Evolutionary conservation across 2,888 invertebrate genomes (phyloP).

Genomic region (Drepana falcataria): DNA sequence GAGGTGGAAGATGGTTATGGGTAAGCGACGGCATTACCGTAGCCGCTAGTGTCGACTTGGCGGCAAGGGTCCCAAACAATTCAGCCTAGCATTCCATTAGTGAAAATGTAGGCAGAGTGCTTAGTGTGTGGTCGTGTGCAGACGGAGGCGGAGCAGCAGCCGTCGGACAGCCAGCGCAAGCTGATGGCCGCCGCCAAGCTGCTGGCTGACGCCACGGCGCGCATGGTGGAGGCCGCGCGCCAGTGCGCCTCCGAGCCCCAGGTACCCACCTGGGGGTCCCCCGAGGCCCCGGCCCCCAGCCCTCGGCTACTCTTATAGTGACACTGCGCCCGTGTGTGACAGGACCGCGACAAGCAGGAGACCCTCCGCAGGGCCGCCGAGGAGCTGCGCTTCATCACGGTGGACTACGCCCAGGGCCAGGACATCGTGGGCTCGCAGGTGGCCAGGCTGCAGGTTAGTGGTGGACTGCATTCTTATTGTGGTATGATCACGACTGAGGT

Average conservation of each 20-base stretch:
- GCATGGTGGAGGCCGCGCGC: slow-evolving; percentile 97
- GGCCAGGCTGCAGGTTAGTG: slow-evolving; percentile 59
- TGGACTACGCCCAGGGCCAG: slow-evolving; percentile 86
- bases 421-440: slow-evolving; percentile 85
- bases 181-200: slow-evolving; percentile 96
- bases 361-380: slow-evolving; percentile 93
- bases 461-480: background rate
- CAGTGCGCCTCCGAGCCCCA: slow-evolving; percentile 91
- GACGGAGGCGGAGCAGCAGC: slow-evolving; percentile 93
- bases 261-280: slow-evolving; percentile 26
- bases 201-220: slow-evolving; percentile 96
- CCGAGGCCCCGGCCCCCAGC: no score
- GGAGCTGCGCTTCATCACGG: slow-evolving; percentile 93
- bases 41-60: no score
- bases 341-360: slow-evolving; percentile 90
- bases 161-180: slow-evolving; percentile 92
- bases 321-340: slow-evolving; percentile 21
- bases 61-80: no score
- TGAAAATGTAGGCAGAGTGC: background rate
- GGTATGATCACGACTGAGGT: background rate
- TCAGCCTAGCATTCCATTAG: no score
- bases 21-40: no score
- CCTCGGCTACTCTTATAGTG: no score
- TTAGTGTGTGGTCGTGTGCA: slow-evolving; percentile 16
- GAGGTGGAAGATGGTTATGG: no score